Conservation (phyloP, 2,797 vertebrate genomes). For the Galaxias olidus region DNA sequence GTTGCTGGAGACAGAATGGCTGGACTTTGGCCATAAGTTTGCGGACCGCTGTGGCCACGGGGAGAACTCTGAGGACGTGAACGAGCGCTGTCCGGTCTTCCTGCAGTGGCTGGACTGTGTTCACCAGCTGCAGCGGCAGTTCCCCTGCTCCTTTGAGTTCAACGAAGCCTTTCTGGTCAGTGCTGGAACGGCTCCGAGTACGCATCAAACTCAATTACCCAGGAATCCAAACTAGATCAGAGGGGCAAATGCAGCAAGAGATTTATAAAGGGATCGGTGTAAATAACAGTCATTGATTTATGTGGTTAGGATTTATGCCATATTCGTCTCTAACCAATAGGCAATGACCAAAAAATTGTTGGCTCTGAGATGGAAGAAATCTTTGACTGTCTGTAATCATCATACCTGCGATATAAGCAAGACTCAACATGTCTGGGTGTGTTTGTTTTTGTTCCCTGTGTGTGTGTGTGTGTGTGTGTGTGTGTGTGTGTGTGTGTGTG, state of each 20-base stretch:
- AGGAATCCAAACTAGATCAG: not conserved
- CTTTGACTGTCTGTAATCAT: constrained; percentile 12
- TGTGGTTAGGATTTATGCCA: not conserved
- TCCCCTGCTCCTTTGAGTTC: constrained; percentile 99
- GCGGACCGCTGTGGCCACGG: constrained; percentile 97
- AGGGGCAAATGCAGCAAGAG: not conserved
- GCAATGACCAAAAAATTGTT: constrained; percentile 2
- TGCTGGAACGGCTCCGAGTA: not conserved
- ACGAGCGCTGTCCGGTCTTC: constrained; percentile 96
- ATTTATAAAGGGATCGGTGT: not conserved
- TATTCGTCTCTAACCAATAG: constrained; percentile 14
- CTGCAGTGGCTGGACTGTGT: constrained; percentile 98
- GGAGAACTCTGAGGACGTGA: constrained; percentile 93
- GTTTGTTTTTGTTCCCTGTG: constrained; percentile 1
- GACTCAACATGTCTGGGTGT: constrained; percentile 21
- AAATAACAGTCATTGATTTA: not conserved
- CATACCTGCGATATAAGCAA: constrained; percentile 25
- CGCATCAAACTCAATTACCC: not conserved
- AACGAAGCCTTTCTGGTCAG: constrained; percentile 98
- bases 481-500: constrained; percentile 1
- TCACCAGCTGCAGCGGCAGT: constrained; percentile 98
- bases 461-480: constrained; percentile 4
- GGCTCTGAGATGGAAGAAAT: not conserved
- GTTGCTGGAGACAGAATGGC: constrained; percentile 95
- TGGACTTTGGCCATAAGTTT: constrained; percentile 98